Evolutionary conservation across 2,797 vertebrate genomes (phyloP).

Genomic region (Dendrocincla tyrannina): DNA sequence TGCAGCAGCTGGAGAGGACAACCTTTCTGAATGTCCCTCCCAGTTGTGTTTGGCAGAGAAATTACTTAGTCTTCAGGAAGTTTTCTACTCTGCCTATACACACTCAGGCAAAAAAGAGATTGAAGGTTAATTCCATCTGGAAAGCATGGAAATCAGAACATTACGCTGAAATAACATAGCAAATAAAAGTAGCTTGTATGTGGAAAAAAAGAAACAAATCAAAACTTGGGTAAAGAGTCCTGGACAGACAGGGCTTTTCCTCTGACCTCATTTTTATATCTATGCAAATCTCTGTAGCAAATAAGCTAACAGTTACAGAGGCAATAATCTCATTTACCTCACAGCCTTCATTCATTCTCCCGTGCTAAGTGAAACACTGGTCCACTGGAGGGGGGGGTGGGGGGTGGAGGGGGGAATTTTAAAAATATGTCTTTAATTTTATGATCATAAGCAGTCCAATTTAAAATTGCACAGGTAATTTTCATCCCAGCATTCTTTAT

Average conservation of each 20-base stretch:
- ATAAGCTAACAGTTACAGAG: not conserved
- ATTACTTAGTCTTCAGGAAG: not conserved
- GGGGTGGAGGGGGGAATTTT: not conserved
- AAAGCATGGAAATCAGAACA: not conserved
- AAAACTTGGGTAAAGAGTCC: not conserved
- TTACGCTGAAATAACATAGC: not conserved
- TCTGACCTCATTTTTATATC: conserved; percentile 16
- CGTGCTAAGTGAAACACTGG: not conserved
- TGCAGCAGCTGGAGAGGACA: not conserved
- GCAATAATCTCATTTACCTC: conserved; percentile 34
- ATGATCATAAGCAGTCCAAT: not conserved
- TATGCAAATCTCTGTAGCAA: conserved; percentile 10
- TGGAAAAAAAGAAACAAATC: not conserved
- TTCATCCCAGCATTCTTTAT: not conserved
- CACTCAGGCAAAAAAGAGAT: not conserved
- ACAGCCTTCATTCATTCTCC: not conserved
- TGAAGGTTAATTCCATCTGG: not conserved
- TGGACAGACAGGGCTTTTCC: not conserved
- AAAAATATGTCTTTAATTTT: not conserved
- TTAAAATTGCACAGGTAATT: not conserved
- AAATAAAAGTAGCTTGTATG: not conserved
- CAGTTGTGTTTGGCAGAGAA: not conserved
- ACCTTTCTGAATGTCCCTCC: not conserved
- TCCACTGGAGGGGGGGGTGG: not conserved
- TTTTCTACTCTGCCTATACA: not conserved